These are phyloP conservation scores for Manis javanica DNA, from an alignment of 2,797 vertebrate species.

Conservation along the genomic window DNA sequence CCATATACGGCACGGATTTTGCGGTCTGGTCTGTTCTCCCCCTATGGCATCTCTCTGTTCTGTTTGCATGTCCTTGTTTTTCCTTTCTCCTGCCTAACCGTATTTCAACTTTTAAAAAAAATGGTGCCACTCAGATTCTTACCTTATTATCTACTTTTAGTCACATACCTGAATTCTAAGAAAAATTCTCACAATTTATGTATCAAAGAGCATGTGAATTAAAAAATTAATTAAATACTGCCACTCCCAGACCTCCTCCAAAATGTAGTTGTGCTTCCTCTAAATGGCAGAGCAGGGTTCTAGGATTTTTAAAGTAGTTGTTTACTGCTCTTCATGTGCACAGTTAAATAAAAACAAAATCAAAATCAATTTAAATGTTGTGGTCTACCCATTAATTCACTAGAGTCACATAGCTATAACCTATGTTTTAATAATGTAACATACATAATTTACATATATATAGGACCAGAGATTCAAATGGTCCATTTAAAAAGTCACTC, in stretches of 20 bases:
- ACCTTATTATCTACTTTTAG: background rate
- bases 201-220: background rate
- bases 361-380: conserved; percentile 4
- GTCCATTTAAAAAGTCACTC: background rate
- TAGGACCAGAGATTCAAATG: background rate
- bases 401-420: background rate
- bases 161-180: background rate
- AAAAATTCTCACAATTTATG: background rate
- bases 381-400: background rate
- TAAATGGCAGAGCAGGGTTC: background rate
- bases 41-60: too few relatives aligned
- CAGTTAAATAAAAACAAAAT: conserved; percentile 2
- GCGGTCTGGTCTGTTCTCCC: too few relatives aligned
- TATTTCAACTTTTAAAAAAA: background rate
- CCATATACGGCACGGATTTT: too few relatives aligned
- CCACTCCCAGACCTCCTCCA: background rate
- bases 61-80: too few relatives aligned
- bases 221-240: background rate
- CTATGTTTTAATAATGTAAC: background rate
- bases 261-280: background rate
- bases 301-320: conserved; percentile 9
- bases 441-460: background rate
- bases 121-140: background rate
- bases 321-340: background rate
- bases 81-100: too few relatives aligned